Conservation (phyloP, 1,140 invertebrate species). For the Drosophila eugracilis region DNA sequence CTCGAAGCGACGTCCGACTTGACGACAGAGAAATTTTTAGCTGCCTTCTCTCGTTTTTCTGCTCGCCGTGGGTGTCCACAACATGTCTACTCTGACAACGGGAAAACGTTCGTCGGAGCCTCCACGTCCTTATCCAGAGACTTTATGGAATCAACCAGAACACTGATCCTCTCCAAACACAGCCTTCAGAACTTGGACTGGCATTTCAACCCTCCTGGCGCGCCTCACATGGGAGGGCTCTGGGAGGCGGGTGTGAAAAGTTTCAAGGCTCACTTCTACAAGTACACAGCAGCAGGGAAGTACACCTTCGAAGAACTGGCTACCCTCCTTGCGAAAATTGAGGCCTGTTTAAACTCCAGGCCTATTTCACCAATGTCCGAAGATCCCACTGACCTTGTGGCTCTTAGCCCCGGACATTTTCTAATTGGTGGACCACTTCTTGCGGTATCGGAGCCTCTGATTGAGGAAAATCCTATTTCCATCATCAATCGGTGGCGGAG, state of each 20-base stretch:
- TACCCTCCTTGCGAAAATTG: too few species aligned
- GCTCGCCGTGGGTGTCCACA: slow-evolving; percentile 13
- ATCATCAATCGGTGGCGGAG: neutral
- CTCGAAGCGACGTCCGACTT: neutral
- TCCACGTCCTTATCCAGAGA: too few species aligned
- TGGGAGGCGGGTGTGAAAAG: too few species aligned
- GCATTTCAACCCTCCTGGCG: neutral
- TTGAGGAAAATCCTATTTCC: neutral
- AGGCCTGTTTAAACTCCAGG: neutral
- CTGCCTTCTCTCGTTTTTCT: neutral
- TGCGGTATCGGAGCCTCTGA: neutral
- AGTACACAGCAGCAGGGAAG: too few species aligned
- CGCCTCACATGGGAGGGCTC: too few species aligned
- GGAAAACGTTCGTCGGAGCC: too few species aligned
- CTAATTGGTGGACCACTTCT: neutral
- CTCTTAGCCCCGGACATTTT: neutral
- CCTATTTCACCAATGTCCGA: neutral
- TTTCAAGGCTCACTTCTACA: too few species aligned
- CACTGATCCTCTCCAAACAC: too few species aligned
- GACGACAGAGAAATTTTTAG: neutral
- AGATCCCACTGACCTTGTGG: neutral
- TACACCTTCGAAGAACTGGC: too few species aligned
- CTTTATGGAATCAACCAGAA: too few species aligned
- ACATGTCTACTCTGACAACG: slow-evolving; percentile 46
- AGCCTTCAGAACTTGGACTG: too few species aligned